Percentiles rank a stretch among this genome's conserved stretches.
Evolutionary conservation across 2,113 vertebrate species (phyloP).

Genomic region (Semicossyphus pulcher): DNA sequence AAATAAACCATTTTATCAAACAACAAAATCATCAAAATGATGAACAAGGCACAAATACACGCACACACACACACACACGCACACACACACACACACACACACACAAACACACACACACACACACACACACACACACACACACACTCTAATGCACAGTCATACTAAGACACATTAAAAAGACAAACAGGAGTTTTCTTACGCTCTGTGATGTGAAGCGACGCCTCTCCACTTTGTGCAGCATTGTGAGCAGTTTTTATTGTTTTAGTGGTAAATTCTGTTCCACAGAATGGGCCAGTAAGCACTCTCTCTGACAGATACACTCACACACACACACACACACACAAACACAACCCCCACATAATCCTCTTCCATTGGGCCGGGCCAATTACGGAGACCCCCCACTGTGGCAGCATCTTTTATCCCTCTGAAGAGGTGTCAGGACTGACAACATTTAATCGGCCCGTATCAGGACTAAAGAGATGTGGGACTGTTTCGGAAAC

Average conservation of each 20-base stretch:
- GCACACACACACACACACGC: background rate
- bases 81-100: background rate
- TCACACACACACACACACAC: background rate
- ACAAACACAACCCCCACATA: background rate
- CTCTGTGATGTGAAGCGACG: background rate
- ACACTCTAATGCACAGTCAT: background rate
- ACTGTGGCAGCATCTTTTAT: slow-evolving; percentile 16
- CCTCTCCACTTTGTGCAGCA: background rate
- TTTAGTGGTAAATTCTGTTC: slow-evolving; percentile 5
- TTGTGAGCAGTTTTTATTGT: slow-evolving; percentile 2
- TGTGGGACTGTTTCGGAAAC: background rate
- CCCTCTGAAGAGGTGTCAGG: slow-evolving; percentile 24
- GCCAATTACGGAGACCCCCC: slow-evolving; percentile 50
- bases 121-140: background rate
- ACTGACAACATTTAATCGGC: slow-evolving; percentile 21
- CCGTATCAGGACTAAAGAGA: background rate
- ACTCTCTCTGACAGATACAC: background rate
- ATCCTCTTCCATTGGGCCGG: background rate
- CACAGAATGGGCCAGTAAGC: background rate
- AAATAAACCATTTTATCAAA: background rate
- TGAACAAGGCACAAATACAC: background rate
- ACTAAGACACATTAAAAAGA: background rate
- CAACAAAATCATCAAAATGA: background rate
- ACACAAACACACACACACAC: background rate
- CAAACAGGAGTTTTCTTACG: background rate